Evolutionary conservation across 2,113 vertebrate species (phyloP).

Genomic region (Crotalus horridus): DNA sequence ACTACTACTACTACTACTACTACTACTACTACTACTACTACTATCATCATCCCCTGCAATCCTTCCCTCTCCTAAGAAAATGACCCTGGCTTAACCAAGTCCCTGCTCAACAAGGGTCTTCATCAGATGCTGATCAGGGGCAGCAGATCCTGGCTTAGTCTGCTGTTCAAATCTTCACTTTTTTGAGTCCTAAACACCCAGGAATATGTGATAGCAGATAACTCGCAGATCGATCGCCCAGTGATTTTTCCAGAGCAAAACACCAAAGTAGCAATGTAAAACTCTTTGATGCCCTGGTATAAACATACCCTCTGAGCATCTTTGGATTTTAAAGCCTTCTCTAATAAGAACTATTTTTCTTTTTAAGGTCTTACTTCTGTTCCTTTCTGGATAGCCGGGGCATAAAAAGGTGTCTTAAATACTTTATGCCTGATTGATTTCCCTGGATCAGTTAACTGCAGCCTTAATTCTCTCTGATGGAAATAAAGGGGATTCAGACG

Average conservation of each 20-base stretch:
- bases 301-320: not conserved
- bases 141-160: not conserved
- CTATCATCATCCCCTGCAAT: no score
- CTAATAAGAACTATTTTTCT: not conserved
- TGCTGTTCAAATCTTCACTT: not conserved
- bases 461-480: not conserved
- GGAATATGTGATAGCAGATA: not conserved
- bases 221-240: rapidly evolving
- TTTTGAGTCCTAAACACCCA: slow-evolving; percentile 8
- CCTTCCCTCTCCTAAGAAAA: no score
- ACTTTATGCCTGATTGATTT: not conserved
- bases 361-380: not conserved
- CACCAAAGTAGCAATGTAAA: not conserved
- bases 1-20: no score
- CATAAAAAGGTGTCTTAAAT: not conserved
- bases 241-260: not conserved
- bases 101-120: no score
- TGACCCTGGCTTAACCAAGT: no score
- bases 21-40: no score
- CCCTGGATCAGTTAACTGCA: not conserved
- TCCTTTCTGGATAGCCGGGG: not conserved
- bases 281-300: not conserved
- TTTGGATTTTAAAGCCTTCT: not conserved
- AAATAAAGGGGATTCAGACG: no score
- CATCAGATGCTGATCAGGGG: not conserved